These are phyloP conservation scores for Podotricha telesiphe DNA, from an alignment of 2,888 invertebrate species.

Conservation along the genomic window DNA sequence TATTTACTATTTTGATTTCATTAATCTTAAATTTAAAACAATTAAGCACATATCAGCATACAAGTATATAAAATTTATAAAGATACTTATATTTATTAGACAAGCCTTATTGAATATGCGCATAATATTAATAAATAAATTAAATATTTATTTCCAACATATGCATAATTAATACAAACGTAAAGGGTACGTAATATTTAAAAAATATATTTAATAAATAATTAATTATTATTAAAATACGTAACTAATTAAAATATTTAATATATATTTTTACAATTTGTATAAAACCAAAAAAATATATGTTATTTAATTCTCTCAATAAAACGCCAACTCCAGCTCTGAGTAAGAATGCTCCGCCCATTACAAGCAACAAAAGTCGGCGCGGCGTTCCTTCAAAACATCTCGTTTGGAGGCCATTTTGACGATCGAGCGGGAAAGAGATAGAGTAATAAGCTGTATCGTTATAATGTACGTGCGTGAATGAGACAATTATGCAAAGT, in stretches of 20 bases:
- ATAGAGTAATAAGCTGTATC: constrained; percentile 58
- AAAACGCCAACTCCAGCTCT: constrained; percentile 61
- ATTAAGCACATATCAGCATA: background rate
- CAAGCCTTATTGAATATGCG: background rate
- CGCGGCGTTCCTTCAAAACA: constrained; percentile 82
- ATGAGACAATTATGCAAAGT: constrained; percentile 82
- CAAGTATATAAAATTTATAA: background rate
- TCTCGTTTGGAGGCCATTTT: constrained; percentile 84
- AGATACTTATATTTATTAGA: background rate
- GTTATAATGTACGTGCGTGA: constrained; percentile 71
- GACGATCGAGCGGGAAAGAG: constrained; percentile 76
- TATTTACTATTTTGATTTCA: background rate
- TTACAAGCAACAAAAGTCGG: constrained; percentile 83
- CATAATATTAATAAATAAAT: background rate
- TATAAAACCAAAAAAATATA: background rate
- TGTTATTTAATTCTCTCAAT: constrained; percentile 27
- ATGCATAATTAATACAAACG: background rate
- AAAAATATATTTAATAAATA: too few relatives aligned
- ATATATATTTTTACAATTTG: too few relatives aligned
- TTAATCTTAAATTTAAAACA: background rate
- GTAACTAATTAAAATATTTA: too few relatives aligned
- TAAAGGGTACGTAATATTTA: background rate
- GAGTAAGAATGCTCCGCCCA: constrained; percentile 81
- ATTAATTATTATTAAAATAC: too few relatives aligned
- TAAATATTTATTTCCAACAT: background rate